Evolutionary conservation across 2,888 invertebrate genomes (phyloP).

Genomic region (Scaptomyza reducta): DNA sequence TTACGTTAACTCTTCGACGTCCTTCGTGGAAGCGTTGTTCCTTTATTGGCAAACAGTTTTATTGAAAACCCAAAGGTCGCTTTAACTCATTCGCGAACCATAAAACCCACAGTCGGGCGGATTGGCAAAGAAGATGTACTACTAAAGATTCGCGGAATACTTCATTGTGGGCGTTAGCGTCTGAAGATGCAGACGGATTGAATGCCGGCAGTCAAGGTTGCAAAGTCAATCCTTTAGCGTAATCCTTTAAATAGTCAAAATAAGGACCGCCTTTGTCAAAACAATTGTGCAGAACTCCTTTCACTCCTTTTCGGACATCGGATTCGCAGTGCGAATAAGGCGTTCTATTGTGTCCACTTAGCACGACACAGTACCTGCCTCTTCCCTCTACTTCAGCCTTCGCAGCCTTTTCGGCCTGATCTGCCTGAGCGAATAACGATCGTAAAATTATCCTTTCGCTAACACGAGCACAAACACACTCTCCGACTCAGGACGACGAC

Average conservation of each 20-base stretch:
- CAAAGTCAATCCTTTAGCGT: slow-evolving; percentile 84
- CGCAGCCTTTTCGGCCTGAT: slow-evolving; percentile 13
- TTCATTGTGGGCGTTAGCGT: slow-evolving; percentile 60
- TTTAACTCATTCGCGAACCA: slow-evolving; percentile 74
- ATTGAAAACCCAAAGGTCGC: slow-evolving; percentile 56
- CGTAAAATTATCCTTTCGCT: slow-evolving; percentile 73
- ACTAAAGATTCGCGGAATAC: slow-evolving; percentile 65
- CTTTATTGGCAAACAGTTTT: slow-evolving; percentile 52
- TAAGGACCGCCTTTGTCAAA: slow-evolving; percentile 82
- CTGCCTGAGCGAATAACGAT: slow-evolving; percentile 60
- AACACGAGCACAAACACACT: slow-evolving; percentile 50
- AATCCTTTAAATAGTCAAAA: slow-evolving; percentile 84
- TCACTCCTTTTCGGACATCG: slow-evolving; percentile 59
- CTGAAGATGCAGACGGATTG: slow-evolving; percentile 27
- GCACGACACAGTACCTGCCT: slow-evolving; percentile 60
- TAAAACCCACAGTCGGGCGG: slow-evolving; percentile 49
- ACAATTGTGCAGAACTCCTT: slow-evolving; percentile 58
- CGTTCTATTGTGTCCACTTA: slow-evolving; percentile 70
- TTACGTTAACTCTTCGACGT: slow-evolving; percentile 77
- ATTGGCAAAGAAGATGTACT: slow-evolving; percentile 21
- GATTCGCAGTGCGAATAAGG: slow-evolving; percentile 71
- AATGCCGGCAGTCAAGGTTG: slow-evolving; percentile 71
- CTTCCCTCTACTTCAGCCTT: slow-evolving; percentile 32
- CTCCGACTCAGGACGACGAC: slow-evolving; percentile 9
- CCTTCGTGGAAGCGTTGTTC: slow-evolving; percentile 57